phyloP scores from a whole-genome alignment of 2,797 vertebrate genomes.

The Champsocephalus esox region DNA sequence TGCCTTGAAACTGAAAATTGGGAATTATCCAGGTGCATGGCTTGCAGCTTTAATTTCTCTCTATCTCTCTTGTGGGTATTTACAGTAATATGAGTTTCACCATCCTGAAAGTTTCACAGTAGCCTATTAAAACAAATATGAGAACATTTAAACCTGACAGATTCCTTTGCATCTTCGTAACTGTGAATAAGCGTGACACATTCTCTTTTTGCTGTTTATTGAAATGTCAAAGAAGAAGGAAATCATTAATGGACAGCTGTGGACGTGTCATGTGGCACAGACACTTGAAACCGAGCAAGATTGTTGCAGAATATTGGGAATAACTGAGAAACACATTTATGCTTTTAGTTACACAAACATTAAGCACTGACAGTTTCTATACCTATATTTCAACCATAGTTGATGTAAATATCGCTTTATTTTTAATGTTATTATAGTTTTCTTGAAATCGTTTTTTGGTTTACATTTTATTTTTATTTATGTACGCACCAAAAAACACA shows the following conservation, averaged over 20 bases:
- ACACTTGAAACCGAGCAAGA: no score
- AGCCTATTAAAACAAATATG: not conserved
- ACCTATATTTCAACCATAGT: no score
- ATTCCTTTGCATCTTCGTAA: not conserved
- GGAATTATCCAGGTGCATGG: constrained; percentile 34
- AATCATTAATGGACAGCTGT: not conserved
- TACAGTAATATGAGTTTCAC: not conserved
- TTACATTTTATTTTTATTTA: no score
- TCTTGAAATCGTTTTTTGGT: no score
- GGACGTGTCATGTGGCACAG: not conserved
- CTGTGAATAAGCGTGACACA: not conserved
- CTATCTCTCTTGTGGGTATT: not conserved
- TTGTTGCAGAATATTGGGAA: not conserved
- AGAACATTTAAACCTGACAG: not conserved
- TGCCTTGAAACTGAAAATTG: constrained; percentile 9
- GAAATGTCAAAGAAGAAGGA: not conserved
- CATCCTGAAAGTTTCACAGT: not conserved
- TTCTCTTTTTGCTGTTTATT: not conserved
- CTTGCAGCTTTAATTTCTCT: constrained; percentile 15
- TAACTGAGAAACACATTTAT: not conserved
- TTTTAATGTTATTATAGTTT: no score
- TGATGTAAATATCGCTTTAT: no score
- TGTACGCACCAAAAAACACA: no score
- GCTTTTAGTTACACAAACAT: not conserved
- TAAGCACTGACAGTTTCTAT: no score